A percentile compares a stretch with the other conserved stretches of the same genome.
Conservation (phyloP, 2,888 invertebrate genomes). For the Sphecodes monilicornis region DNA sequence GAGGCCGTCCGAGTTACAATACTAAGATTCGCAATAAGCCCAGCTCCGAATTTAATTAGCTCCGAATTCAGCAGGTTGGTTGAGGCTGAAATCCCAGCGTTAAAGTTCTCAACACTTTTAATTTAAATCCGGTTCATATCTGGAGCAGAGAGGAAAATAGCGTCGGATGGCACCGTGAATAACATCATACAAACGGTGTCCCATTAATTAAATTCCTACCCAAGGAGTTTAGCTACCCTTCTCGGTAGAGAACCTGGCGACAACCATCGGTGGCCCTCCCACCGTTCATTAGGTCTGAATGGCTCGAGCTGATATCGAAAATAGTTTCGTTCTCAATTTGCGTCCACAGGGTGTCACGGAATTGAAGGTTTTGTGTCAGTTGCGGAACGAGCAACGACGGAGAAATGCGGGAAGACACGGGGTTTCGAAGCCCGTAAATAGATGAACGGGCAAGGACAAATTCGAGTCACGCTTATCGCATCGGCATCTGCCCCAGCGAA, state of each 20-base stretch:
- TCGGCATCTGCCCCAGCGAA: neutral
- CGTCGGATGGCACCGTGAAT: slow-evolving; percentile 66
- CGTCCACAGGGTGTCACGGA: slow-evolving; percentile 66
- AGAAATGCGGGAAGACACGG: slow-evolving; percentile 6
- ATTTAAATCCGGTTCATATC: slow-evolving; percentile 81
- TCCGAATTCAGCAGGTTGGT: slow-evolving; percentile 63
- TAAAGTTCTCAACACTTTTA: slow-evolving; percentile 79
- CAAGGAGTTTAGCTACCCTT: slow-evolving; percentile 67
- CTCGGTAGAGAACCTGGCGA: slow-evolving; percentile 55
- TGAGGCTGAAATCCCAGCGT: slow-evolving; percentile 69
- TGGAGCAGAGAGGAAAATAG: slow-evolving; percentile 59
- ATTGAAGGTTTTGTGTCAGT: slow-evolving; percentile 60
- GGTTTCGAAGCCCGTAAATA: neutral
- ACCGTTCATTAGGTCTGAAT: slow-evolving; percentile 75
- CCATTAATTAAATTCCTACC: slow-evolving; percentile 82
- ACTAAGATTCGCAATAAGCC: slow-evolving; percentile 52
- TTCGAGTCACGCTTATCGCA: slow-evolving; percentile 10
- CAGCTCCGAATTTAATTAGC: slow-evolving; percentile 76
- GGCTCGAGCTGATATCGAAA: slow-evolving; percentile 70
- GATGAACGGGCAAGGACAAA: neutral
- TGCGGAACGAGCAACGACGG: slow-evolving; percentile 54
- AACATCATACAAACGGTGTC: slow-evolving; percentile 78
- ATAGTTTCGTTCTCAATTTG: slow-evolving; percentile 77
- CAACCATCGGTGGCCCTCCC: slow-evolving; percentile 46
- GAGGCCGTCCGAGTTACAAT: slow-evolving; percentile 49